These are phyloP conservation scores for Parambassis ranga DNA, from an alignment of 2,797 vertebrate species.

Conservation along the genomic window DNA sequence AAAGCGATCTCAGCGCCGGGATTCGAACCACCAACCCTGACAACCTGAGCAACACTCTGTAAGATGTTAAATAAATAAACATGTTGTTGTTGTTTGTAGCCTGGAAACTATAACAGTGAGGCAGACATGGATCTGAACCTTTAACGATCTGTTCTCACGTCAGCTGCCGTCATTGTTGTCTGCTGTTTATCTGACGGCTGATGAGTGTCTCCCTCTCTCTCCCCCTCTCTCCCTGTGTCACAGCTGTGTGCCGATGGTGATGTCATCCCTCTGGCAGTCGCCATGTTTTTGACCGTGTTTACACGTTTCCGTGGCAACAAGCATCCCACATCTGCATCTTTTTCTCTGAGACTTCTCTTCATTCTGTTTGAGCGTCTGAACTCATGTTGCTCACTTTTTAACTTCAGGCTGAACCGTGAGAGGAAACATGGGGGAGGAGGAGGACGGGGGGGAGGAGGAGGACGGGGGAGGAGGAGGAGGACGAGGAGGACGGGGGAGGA, in stretches of 20 bases:
- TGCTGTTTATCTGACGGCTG: conserved; percentile 6
- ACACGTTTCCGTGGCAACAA: conserved; percentile 68
- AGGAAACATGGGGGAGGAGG: neutral
- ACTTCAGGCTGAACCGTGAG: neutral
- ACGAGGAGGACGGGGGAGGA: too few species aligned
- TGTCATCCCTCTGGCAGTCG: conserved; percentile 73
- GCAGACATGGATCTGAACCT: too few species aligned
- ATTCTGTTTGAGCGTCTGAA: neutral
- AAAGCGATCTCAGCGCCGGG: too few species aligned
- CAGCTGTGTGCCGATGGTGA: conserved; percentile 74
- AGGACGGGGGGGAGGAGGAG: too few species aligned
- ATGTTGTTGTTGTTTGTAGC: too few species aligned
- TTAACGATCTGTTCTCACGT: neutral
- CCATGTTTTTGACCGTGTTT: conserved; percentile 81
- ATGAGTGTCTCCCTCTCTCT: neutral
- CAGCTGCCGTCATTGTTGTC: neutral
- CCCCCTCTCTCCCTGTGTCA: conserved; percentile 33
- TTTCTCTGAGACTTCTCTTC: conserved; percentile 28
- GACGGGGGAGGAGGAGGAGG: too few species aligned
- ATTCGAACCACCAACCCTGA: too few species aligned
- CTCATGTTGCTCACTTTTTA: too few species aligned
- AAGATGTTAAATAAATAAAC: too few species aligned
- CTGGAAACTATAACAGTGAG: too few species aligned
- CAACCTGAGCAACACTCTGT: too few species aligned
- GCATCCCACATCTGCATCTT: conserved; percentile 78